Evolutionary conservation across 2,888 invertebrate genomes (phyloP).

Genomic region (Latheticus oryzae): DNA sequence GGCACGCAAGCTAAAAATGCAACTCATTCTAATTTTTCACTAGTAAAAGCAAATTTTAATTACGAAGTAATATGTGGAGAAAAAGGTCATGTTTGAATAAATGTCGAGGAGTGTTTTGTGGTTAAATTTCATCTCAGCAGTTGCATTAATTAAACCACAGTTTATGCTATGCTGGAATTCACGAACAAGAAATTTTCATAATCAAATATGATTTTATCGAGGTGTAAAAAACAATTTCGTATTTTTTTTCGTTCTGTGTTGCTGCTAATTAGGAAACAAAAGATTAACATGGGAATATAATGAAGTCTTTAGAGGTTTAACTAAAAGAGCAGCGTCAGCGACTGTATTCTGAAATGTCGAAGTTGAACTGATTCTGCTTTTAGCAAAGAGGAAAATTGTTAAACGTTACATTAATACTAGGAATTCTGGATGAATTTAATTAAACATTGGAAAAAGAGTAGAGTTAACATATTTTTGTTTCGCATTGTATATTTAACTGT

Average conservation of each 20-base stretch:
- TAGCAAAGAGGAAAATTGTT: no score
- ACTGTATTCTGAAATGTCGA: no score
- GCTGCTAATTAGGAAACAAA: constrained; percentile 5
- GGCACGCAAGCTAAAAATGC: constrained; percentile 27
- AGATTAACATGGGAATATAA: not conserved
- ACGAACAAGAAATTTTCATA: constrained; percentile 4
- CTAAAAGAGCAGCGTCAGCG: no score
- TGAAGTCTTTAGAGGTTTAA: no score
- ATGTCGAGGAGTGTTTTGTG: constrained; percentile 25
- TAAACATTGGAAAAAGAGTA: no score
- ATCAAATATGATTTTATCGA: constrained; percentile 11
- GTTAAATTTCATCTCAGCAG: constrained; percentile 36
- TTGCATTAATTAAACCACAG: constrained; percentile 40
- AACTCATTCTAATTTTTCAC: constrained; percentile 12
- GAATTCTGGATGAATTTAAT: no score
- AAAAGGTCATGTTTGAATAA: constrained; percentile 24
- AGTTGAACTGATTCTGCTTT: no score
- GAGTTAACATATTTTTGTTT: no score
- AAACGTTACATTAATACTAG: no score
- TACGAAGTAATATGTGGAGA: constrained; percentile 15
- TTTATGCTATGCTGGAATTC: not conserved
- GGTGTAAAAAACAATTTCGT: constrained; percentile 4
- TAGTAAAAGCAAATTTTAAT: constrained; percentile 23
- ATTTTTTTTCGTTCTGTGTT: no score
- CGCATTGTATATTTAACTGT: no score